Conservation (phyloP, 2,888 invertebrate species). For the Drosophila pseudotakahashii region DNA sequence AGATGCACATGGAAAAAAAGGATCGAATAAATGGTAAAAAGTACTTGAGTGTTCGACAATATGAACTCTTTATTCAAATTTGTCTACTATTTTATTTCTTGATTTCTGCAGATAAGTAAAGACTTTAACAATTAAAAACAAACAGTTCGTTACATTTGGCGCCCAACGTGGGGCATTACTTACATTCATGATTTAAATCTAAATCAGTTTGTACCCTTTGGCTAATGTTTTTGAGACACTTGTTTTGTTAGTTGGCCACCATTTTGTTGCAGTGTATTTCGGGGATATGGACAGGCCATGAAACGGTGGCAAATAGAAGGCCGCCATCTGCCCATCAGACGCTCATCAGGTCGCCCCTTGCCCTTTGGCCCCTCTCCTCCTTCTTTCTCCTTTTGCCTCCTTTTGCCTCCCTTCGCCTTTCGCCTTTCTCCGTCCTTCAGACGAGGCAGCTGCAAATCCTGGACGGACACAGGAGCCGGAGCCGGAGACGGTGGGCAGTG, state of each 20-base stretch:
- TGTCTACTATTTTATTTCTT: too few species aligned
- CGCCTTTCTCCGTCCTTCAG: background rate
- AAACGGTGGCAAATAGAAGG: slow-evolving; percentile 71
- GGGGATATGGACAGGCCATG: slow-evolving; percentile 38
- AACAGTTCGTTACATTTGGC: too few species aligned
- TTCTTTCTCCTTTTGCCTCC: background rate
- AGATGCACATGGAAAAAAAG: slow-evolving; percentile 1
- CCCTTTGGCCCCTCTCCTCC: background rate
- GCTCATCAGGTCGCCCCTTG: slow-evolving; percentile 32
- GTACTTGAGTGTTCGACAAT: too few species aligned
- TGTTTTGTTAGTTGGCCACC: too few species aligned
- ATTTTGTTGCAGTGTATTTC: background rate
- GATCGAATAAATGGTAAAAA: too few species aligned
- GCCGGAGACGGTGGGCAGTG: slow-evolving; percentile 43
- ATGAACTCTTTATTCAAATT: too few species aligned
- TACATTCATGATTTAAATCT: too few species aligned
- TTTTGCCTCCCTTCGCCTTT: background rate
- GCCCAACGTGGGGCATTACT: too few species aligned
- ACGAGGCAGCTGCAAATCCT: slow-evolving; percentile 44
- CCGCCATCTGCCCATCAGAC: slow-evolving; percentile 44
- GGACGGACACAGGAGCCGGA: slow-evolving; percentile 1
- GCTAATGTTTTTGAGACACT: too few species aligned
- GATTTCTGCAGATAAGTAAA: too few species aligned
- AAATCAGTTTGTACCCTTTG: too few species aligned
- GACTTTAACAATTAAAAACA: too few species aligned